Base-by-base conservation (phyloP, 2,888 invertebrate species). In the Polyploca ridens region DNA sequence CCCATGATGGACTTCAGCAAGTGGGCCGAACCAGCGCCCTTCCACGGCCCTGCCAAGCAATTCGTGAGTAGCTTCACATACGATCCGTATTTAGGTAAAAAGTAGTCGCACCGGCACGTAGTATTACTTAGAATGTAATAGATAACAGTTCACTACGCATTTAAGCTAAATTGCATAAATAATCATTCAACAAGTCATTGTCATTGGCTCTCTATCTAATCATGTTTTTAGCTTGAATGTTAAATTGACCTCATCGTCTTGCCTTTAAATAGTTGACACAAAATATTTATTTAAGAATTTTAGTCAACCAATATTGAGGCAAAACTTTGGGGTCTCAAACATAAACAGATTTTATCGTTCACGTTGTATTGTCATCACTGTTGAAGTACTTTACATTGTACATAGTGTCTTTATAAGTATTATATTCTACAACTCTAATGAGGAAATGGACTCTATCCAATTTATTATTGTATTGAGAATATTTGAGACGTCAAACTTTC, bases 1-100 rank as follows among this genome's bases (percentile, higher is more conserved):
- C 98, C 98, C 14, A 95, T 96, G 67, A 97, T 98, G 81, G 98
- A 98, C 90, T 95, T 98, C 79, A 96, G 96, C 73, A 98, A 98
- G 90, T 98, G 98, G 98, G 97, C 98, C 19, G 98, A 98, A 83
- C 95, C 95, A 57, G 88, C 94, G 65, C 90, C 92, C 0, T 91
- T 89, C 84, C 85, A 81, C 60, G 88, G 88, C 46, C 69, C 85
- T 16, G 89, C 91, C 60, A 95, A 96, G 74, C 94, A 95, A 91
- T 96, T 95, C 85, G 96, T 96, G 93, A 96, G 96, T 95, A 95
- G 95, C 84, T 93, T 95, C 90, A 90, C 91, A 69, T 95, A 93
- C 88, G 92, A 95, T 81, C 90, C 90, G 58, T 94, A 83, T 79
- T 78, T 90, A 73, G 93, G 92, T 75, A 94, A 93, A 81, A 93